Evolutionary conservation across 2,113 vertebrate genomes (phyloP).

Genomic region (Hemiprocne comata): DNA sequence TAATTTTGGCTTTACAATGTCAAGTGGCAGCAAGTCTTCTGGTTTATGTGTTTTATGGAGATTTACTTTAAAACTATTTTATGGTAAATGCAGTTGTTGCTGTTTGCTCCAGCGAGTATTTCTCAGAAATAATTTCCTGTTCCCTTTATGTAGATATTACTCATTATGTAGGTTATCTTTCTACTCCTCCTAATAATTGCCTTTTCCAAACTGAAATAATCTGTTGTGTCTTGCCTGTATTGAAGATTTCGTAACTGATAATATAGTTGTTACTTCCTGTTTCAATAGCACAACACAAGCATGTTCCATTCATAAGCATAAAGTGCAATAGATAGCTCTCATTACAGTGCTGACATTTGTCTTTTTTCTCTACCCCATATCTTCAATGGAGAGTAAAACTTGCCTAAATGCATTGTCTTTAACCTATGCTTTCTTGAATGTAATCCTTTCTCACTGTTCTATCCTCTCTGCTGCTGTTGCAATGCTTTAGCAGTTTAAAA

Average conservation of each 20-base stretch:
- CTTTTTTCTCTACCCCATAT: background rate
- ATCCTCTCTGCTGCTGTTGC: background rate
- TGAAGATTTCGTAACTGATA: background rate
- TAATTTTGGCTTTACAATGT: background rate
- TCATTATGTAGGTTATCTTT: background rate
- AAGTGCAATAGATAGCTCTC: background rate
- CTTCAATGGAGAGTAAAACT: background rate
- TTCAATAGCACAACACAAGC: background rate
- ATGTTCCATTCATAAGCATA: background rate
- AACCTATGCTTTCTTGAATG: background rate
- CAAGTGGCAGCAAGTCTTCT: background rate
- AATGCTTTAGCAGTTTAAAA: background rate
- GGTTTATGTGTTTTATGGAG: background rate
- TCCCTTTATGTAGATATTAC: slow-evolving; percentile 20
- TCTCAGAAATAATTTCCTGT: slow-evolving; percentile 30
- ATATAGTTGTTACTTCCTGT: background rate
- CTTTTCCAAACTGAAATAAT: background rate
- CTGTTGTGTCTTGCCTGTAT: background rate
- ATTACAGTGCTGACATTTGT: background rate
- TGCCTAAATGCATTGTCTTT: background rate
- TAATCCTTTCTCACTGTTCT: background rate
- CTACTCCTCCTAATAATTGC: slow-evolving; percentile 3
- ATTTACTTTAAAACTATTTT: background rate
- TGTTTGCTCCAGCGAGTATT: background rate
- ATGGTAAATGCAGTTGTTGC: background rate